phyloP scores from a whole-genome alignment of 2,113 vertebrate species.

The Tupaia chinensis region DNA sequence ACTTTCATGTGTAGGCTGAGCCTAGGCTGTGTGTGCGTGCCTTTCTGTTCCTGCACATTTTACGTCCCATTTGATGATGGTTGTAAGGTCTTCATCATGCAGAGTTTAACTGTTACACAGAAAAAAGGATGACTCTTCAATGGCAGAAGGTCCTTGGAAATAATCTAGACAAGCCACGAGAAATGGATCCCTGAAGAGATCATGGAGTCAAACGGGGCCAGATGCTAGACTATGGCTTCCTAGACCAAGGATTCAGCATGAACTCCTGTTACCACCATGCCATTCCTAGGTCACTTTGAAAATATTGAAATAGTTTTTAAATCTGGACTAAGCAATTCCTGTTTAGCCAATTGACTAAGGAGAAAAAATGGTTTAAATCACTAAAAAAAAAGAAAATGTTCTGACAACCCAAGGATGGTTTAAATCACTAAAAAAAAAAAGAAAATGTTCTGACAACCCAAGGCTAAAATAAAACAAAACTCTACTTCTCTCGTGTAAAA shows the following conservation, averaged over 20 bases:
- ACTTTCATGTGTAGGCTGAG: not conserved
- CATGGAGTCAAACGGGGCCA: not conserved
- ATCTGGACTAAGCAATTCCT: not conserved
- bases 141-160: not conserved
- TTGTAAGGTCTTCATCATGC: not conserved
- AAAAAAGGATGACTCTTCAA: not conserved
- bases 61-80: not conserved
- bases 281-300: not conserved
- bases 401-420: slow-evolving; percentile 39
- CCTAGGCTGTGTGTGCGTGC: not conserved
- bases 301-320: not conserved
- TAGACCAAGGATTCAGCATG: not conserved
- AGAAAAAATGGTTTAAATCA: not conserved
- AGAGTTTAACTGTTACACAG: not conserved
- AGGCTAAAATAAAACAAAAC: slow-evolving; percentile 16
- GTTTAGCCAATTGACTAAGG: slow-evolving; percentile 21
- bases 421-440: not conserved
- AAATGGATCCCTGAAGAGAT: not conserved
- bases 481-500: not conserved
- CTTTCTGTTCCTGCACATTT: not conserved
- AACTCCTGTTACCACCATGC: not conserved
- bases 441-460: slow-evolving; percentile 39
- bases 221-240: not conserved
- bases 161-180: not conserved
- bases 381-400: not conserved